Base-by-base conservation (phyloP, 2,113 vertebrate genomes). In the Entosphenus tridentatus region DNA sequence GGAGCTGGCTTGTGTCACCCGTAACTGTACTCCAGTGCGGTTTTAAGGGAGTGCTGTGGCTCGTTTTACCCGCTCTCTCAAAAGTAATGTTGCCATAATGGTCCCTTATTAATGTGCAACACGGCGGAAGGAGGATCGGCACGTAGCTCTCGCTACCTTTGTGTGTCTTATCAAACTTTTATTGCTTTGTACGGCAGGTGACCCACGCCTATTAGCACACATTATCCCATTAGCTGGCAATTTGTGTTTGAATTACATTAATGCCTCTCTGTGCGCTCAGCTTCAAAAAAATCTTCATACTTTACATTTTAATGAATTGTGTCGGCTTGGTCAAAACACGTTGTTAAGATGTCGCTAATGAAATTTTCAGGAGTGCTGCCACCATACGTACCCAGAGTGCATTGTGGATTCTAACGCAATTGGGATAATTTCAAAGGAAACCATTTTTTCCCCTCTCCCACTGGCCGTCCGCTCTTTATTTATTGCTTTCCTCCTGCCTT, bases 191-290 rank as follows among this genome's bases (percentile, higher is more conserved):
- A 65, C 62, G 62, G 62, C 21, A 21, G 62, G 62, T 65, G 62
- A 65, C 62, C 62, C 62, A 65, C 62, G 21, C 62, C 62, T 65
- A 65, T 65, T 65, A 65, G 62, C 21, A 21, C 62, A 65, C 62
- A 11, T 65, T 65, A 65, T 65, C 62, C 62, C 62, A 65, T 65
- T 65, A 65, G 21, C 62, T 65, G 62, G 62, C 62, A 65, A 65
- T 65, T 65, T 65, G 62, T 65, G 62, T 65, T 65, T 65, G 62
- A 65, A 65, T 65, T 65, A 65, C 62, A 65, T 65, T 65, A 65
- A 65, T 65, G 62, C 62, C 62, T 65, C 62, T 65, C 62, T 65
- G n/a, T 21, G 62, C 21, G 62, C n/a, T 21, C 21, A 16, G 62
- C n/a, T 21, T n/a, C 62, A 16, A 21, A 21, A n/a, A n/a, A 21